These are phyloP conservation scores for Macrotus californicus DNA, from an alignment of 2,113 vertebrate species.

Conservation along the genomic window DNA sequence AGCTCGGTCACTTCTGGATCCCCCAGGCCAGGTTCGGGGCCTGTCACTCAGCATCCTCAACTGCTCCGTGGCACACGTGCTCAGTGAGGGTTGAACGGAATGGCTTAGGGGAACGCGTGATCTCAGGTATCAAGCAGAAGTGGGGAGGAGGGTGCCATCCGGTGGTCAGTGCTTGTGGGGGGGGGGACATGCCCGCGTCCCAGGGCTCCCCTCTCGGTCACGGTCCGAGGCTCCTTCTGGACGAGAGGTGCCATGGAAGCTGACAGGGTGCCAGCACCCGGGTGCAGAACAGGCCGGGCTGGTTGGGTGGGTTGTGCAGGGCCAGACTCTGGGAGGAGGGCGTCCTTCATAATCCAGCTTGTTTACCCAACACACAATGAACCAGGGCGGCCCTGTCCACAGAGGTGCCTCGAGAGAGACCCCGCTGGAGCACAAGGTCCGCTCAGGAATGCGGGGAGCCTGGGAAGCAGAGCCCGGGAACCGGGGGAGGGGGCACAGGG, in stretches of 20 bases:
- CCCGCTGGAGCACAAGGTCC: background rate
- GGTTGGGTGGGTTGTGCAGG: slow-evolving; percentile 35
- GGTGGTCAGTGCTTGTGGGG: fast-evolving
- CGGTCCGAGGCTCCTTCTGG: fast-evolving
- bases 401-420: slow-evolving; percentile 12
- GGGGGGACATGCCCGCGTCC: background rate
- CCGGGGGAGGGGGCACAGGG: fast-evolving
- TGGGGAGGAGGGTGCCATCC: too few species aligned
- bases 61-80: fast-evolving
- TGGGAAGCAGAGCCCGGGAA: background rate
- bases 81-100: fast-evolving
- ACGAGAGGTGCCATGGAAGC: background rate
- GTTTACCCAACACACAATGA: slow-evolving; percentile 33
- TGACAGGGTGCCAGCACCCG: background rate
- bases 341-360: background rate
- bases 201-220: background rate
- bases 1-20: fast-evolving
- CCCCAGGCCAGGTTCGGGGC: too few species aligned
- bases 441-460: slow-evolving; percentile 41
- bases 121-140: background rate
- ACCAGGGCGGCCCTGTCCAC: slow-evolving; percentile 48
- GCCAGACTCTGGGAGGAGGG: slow-evolving; percentile 26
- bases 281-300: slow-evolving; percentile 50
- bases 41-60: fast-evolving
- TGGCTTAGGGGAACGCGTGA: background rate